A percentile compares a stretch with the other conserved stretches of the same genome.
Conservation (phyloP, 2,113 vertebrate genomes). For the Odocoileus virginianus region DNA sequence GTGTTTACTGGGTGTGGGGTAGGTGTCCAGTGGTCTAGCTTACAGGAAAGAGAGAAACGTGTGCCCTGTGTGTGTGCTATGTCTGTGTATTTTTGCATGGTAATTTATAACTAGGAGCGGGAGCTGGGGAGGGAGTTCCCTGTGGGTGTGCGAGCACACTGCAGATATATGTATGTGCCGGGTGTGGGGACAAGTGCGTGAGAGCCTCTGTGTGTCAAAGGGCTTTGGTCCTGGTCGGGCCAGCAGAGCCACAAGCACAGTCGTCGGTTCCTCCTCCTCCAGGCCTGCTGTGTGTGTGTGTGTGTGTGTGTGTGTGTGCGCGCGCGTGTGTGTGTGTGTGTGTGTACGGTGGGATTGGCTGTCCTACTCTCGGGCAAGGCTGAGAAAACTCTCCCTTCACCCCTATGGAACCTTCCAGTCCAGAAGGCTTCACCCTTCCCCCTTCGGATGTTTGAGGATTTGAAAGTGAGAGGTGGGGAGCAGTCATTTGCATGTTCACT, state of each 20-base stretch:
- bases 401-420: constrained; percentile 37
- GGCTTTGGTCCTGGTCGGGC: background rate
- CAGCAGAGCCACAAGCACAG: constrained; percentile 1
- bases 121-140: background rate
- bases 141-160: background rate
- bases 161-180: background rate
- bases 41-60: background rate
- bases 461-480: constrained; percentile 71
- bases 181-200: background rate
- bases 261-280: background rate
- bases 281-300: background rate
- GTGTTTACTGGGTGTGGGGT: background rate
- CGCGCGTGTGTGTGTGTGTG: too few relatives aligned
- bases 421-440: constrained; percentile 37
- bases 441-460: constrained; percentile 66
- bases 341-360: background rate
- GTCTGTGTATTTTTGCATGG: background rate
- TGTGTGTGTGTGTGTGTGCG: too few relatives aligned
- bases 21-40: background rate
- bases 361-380: background rate
- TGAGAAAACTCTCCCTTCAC: background rate
- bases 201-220: constrained; percentile 44
- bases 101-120: background rate
- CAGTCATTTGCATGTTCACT: constrained; percentile 64
- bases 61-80: background rate